Percentiles rank a stretch among this genome's conserved stretches.
Conservation (phyloP, 2,888 invertebrate genomes). For the Drosophila emarginata region DNA sequence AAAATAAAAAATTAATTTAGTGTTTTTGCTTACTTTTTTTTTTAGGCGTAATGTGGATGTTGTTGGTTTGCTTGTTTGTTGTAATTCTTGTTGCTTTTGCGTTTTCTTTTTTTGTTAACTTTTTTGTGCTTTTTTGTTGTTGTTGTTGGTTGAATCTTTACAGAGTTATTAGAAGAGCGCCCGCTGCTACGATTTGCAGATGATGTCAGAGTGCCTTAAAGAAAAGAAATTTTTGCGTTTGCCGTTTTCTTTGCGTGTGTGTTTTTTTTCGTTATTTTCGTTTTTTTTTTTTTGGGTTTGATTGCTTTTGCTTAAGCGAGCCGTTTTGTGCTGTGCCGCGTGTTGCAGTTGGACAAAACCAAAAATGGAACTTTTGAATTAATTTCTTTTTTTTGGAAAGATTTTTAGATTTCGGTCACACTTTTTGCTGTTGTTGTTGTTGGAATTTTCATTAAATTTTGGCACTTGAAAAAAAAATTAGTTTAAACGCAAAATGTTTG, state of each 20-base stretch:
- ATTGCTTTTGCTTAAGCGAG: conserved; percentile 12
- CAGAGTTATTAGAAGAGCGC: conserved; percentile 12
- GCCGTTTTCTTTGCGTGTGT: conserved; percentile 13
- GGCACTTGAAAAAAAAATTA: not conserved
- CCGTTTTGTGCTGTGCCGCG: not conserved
- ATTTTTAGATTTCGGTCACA: conserved; percentile 30
- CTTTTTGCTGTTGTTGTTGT: conserved; percentile 20
- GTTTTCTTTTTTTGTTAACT: conserved; percentile 26
- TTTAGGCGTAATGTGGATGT: conserved; percentile 16
- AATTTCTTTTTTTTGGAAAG: not conserved
- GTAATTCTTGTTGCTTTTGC: conserved; percentile 17
- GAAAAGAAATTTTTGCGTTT: conserved; percentile 40
- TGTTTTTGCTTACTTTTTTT: conserved; percentile 20
- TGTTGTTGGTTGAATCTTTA: conserved; percentile 27
- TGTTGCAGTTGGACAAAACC: conserved; percentile 3
- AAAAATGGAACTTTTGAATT: conserved; percentile 3
- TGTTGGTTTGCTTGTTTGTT: conserved; percentile 24
- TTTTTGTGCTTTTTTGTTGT: conserved; percentile 27
- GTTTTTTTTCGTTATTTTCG: conserved; percentile 22
- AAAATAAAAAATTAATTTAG: conserved; percentile 50
- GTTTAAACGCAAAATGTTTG: conserved; percentile 1
- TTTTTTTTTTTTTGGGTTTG: conserved; percentile 26
- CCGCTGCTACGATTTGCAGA: conserved; percentile 49
- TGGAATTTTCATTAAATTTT: conserved; percentile 15
- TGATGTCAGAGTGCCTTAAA: conserved; percentile 67